Evolutionary conservation across 2,888 invertebrate species (phyloP).

Genomic region (Heliconius aoede): DNA sequence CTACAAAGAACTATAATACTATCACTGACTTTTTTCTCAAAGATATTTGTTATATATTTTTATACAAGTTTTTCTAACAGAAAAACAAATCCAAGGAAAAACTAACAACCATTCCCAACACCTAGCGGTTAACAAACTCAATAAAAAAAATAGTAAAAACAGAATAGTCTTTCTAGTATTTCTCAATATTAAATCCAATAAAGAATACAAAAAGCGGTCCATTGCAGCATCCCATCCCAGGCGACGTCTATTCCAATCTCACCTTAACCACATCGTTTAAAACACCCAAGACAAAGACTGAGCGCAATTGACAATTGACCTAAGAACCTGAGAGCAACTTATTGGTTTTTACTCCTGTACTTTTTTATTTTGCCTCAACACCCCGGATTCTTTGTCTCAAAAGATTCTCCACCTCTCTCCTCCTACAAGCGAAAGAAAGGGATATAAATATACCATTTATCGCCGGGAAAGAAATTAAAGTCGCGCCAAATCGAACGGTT

Average conservation of each 20-base stretch:
- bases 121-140: background rate
- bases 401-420: conserved; percentile 56
- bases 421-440: conserved; percentile 54
- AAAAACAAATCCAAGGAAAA: background rate
- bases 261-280: conserved; percentile 44
- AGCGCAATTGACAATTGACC: conserved; percentile 51
- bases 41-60: background rate
- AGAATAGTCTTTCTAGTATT: background rate
- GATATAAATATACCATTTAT: conserved; percentile 73
- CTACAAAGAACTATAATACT: no score
- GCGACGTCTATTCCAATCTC: conserved; percentile 20
- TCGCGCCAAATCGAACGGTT: conserved; percentile 79
- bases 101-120: background rate
- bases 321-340: conserved; percentile 53
- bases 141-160: background rate
- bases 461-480: conserved; percentile 80
- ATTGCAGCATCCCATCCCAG: conserved; percentile 6
- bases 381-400: conserved; percentile 70
- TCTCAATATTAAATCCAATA: conserved; percentile 5
- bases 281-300: conserved; percentile 41
- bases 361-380: conserved; percentile 61
- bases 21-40: background rate
- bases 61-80: background rate
- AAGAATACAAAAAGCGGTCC: conserved; percentile 14
- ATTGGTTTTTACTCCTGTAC: conserved; percentile 50